These are phyloP conservation scores for Holothuria leucospilota DNA, from an alignment of 53 echinoderm and acorn worm genomes.

Conservation along the genomic window DNA sequence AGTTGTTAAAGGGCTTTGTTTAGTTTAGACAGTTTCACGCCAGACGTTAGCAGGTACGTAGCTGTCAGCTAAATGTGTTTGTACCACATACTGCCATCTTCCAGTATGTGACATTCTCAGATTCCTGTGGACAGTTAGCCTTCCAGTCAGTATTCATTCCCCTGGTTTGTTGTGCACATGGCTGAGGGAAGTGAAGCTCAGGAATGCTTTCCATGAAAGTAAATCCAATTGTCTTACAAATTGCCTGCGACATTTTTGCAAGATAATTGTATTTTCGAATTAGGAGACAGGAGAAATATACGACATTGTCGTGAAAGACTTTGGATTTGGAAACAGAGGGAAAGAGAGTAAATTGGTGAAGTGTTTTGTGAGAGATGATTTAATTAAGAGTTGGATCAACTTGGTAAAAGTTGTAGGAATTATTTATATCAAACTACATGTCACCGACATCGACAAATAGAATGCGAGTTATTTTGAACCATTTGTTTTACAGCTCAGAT, in stretches of 20 bases:
- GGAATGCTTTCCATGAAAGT: conserved; percentile 13
- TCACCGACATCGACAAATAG: no score
- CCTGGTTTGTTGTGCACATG: not conserved
- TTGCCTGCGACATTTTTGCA: conserved; percentile 41
- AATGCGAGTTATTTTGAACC: no score
- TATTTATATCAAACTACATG: not conserved
- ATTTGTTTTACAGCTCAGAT: no score
- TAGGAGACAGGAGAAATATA: not conserved
- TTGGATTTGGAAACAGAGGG: no score
- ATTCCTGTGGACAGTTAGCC: not conserved
- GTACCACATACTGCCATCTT: conserved; percentile 13
- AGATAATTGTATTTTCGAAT: conserved; percentile 33
- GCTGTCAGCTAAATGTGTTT: conserved; percentile 38
- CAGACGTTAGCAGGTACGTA: conserved; percentile 13
- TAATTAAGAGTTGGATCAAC: conserved; percentile 10
- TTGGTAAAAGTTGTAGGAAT: not conserved
- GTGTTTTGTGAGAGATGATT: conserved; percentile 14
- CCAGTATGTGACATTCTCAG: not conserved
- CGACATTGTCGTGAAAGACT: not conserved
- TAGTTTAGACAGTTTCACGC: conserved; percentile 20
- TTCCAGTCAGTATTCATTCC: not conserved
- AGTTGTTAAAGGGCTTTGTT: conserved; percentile 29
- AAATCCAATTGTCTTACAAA: conserved; percentile 21
- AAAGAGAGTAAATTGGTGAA: not conserved
- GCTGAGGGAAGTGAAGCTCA: conserved; percentile 4